Conservation (phyloP, 2,797 vertebrate genomes). For the Chaetodon trifasciatus region DNA sequence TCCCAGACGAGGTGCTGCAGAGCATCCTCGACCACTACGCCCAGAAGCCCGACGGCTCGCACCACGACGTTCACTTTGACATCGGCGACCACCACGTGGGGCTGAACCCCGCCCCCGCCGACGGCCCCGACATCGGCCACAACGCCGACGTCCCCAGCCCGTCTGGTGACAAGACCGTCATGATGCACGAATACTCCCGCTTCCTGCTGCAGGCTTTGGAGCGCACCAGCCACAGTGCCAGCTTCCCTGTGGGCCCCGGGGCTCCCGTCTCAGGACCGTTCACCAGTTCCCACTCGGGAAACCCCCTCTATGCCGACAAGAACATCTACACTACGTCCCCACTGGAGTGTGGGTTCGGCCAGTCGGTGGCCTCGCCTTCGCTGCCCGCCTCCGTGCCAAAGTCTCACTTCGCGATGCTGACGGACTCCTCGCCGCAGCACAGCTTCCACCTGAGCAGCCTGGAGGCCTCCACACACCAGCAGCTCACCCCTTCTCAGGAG, state of each 20-base stretch:
- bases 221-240: conserved; percentile 94
- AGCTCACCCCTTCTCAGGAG: conserved; percentile 99
- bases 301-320: conserved; percentile 92
- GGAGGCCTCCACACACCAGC: conserved; percentile 94
- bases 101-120: conserved; percentile 82
- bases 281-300: conserved; percentile 70
- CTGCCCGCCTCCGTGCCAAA: conserved; percentile 94
- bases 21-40: conserved; percentile 97
- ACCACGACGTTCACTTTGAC: conserved; percentile 93
- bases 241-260: conserved; percentile 90
- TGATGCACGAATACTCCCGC: conserved; percentile 98
- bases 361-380: conserved; percentile 87
- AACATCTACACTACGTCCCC: conserved; percentile 95
- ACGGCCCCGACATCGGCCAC: conserved; percentile 86
- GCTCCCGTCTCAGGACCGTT: conserved; percentile 69
- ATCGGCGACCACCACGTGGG: conserved; percentile 92
- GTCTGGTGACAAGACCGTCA: conserved; percentile 90
- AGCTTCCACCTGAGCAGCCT: conserved; percentile 94
- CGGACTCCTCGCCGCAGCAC: conserved; percentile 89
- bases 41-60: conserved; percentile 90
- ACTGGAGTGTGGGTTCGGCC: conserved; percentile 94
- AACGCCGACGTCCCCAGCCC: conserved; percentile 86
- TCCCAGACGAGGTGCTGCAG: conserved; percentile 97
- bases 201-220: conserved; percentile 99
- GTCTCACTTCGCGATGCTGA: conserved; percentile 96